Evolutionary conservation across 2,888 invertebrate species (phyloP).

Genomic region (Ametastegia equiseti): DNA sequence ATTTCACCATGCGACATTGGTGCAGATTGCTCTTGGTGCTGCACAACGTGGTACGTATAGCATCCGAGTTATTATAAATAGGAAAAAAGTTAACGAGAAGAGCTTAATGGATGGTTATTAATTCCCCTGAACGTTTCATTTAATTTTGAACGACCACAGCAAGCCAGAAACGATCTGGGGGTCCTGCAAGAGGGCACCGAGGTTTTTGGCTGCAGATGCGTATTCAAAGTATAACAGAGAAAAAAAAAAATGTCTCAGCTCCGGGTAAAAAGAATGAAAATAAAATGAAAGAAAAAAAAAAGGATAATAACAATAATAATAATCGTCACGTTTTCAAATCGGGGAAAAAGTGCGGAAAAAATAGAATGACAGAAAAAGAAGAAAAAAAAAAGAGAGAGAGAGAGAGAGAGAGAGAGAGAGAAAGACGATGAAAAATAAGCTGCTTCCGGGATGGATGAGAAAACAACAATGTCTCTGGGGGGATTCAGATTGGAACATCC

Average conservation of each 20-base stretch:
- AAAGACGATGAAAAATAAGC: neutral
- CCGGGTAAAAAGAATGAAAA: neutral
- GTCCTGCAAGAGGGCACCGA: neutral
- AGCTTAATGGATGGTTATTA: neutral
- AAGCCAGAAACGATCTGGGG: neutral
- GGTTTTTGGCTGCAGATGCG: neutral
- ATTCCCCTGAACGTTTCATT: constrained; percentile 8
- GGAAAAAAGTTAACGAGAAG: constrained; percentile 28
- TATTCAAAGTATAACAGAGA: too few species aligned
- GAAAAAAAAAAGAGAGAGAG: neutral
- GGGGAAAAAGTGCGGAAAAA: neutral
- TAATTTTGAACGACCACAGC: neutral
- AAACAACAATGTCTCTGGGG: constrained; percentile 30
- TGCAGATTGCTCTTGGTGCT: neutral
- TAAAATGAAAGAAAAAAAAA: neutral
- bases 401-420: neutral
- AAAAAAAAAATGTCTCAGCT: too few species aligned
- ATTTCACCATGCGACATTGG: constrained; percentile 21
- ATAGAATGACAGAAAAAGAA: neutral
- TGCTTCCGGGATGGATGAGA: constrained; percentile 19
- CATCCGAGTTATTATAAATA: neutral
- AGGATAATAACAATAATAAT: neutral
- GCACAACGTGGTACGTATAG: neutral
- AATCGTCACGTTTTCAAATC: neutral
- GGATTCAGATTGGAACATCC: constrained; percentile 13